Evolutionary conservation across 2,888 invertebrate species (phyloP), one percentile per base, ranked within the genome.

Genomic region (Leptinotarsa juncta): DNA sequence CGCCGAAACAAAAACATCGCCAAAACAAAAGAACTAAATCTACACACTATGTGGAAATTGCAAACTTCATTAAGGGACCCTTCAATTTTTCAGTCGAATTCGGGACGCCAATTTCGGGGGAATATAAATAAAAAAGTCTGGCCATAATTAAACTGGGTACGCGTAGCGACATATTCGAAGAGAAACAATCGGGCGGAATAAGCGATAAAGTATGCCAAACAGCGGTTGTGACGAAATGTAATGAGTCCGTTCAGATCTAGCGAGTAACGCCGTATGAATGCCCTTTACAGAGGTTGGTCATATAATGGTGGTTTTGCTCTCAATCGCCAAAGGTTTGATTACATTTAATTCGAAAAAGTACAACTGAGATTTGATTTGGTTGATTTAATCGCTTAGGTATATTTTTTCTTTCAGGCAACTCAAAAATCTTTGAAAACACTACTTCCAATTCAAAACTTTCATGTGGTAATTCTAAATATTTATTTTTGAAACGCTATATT

Each of bases 41-140:
- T 26, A 26, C 62, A 32, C 32, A 26, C 62, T 16, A 67, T 16
- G 75, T 72, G 72, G 67, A 75, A 75, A 72, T 74, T 76, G 74
- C 72, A 73, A 71, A 71, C 75, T 77, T 77, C 73, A 75, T 78
- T 77, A 77, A 72, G 73, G 67, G 74, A 75, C 76, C 70, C 71
- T 78, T 78, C 75, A 76, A 67, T 73, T 74, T 78, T 77, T 76
- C 72, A 75, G 68, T 67, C 66, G 69, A 62, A 42, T 66, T 66
- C 67, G 55, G 42, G 55, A 68, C 26, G 68, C 55, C 67, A 51
- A 67, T 51, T 67, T 14, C 20, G 18, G 15, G 12, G 3, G 2
- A 15, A 67, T 67, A 67, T 67, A 53, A 67, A 68, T 68, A 32
- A 68, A 42, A 68, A 68, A 55, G 4, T 12, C n/a, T 5, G n/a